phyloP scores from a whole-genome alignment of 2,113 vertebrate genomes.

The Chionodraco myersi region DNA sequence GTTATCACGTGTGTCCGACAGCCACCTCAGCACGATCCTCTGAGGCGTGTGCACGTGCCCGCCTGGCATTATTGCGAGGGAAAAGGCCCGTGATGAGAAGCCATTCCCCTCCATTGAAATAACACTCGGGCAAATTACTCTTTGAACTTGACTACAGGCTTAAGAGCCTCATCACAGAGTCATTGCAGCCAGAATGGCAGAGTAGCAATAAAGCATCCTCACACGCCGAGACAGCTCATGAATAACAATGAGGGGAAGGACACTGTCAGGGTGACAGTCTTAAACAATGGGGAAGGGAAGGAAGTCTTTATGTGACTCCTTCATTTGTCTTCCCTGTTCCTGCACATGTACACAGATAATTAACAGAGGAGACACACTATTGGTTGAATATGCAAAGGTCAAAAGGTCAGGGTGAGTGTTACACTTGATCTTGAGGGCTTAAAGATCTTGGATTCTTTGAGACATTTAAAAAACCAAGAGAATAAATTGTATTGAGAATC shows the following conservation, averaged over 20 bases:
- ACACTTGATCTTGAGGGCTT: not conserved
- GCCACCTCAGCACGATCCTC: conserved; percentile 48
- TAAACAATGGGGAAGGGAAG: conserved; percentile 55
- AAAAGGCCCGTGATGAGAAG: conserved; percentile 61
- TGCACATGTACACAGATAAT: conserved; percentile 41
- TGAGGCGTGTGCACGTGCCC: conserved; percentile 25
- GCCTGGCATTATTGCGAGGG: conserved; percentile 48
- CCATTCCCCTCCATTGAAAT: conserved; percentile 70
- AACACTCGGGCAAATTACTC: conserved; percentile 72
- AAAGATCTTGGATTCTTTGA: not conserved
- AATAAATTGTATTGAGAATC: not conserved
- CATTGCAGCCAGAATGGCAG: conserved; percentile 69
- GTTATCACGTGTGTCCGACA: conserved; percentile 43
- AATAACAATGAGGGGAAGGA: conserved; percentile 72
- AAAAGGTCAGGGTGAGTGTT: conserved; percentile 16
- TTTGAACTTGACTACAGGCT: conserved; percentile 75
- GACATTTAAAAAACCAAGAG: not conserved
- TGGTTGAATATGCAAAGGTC: conserved; percentile 37
- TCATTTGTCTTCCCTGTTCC: conserved; percentile 46
- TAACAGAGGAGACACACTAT: not conserved
- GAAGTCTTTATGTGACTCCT: conserved; percentile 47
- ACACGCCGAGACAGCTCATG: conserved; percentile 64
- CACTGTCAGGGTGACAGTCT: conserved; percentile 63
- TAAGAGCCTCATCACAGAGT: conserved; percentile 71
- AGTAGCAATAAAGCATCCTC: conserved; percentile 70